Percentiles rank a stretch among this genome's conserved stretches.
These are phyloP conservation scores for Tylochromis polylepis DNA, from an alignment of 2,113 vertebrate species.

Conservation along the genomic window DNA sequence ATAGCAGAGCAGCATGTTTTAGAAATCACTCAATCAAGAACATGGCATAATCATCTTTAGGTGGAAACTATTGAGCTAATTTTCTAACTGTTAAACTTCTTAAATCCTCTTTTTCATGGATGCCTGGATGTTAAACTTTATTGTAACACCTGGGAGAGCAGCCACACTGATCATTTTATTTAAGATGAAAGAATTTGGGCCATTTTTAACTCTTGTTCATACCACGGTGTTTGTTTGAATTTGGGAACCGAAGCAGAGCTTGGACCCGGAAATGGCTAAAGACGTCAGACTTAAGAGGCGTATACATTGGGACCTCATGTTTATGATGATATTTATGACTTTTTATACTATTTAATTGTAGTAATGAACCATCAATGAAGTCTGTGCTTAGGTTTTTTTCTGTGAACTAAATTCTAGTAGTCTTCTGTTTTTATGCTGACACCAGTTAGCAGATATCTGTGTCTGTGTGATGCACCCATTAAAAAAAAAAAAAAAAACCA, in stretches of 20 bases:
- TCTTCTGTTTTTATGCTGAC: too few relatives aligned
- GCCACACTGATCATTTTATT: not conserved
- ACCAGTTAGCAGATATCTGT: too few relatives aligned
- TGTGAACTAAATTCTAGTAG: too few relatives aligned
- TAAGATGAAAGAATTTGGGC: not conserved
- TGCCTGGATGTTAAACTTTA: not conserved
- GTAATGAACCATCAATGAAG: too few relatives aligned
- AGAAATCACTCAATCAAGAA: not conserved
- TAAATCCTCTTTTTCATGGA: not conserved
- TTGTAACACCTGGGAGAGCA: not conserved
- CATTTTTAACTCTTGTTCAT: not conserved
- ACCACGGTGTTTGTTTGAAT: not conserved
- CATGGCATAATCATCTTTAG: not conserved
- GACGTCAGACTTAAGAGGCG: too few relatives aligned
- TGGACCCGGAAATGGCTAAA: too few relatives aligned
- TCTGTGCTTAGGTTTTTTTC: too few relatives aligned
- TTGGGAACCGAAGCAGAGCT: not conserved
- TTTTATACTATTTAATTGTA: too few relatives aligned
- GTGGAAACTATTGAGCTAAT: not conserved
- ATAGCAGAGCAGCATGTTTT: not conserved
- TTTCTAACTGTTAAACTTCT: not conserved
- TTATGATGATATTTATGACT: too few relatives aligned
- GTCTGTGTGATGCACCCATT: too few relatives aligned
- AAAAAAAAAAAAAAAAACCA: too few relatives aligned
- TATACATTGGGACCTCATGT: too few relatives aligned